Base-by-base conservation (phyloP, 1,140 invertebrate genomes). In the Helicorthomorpha holstii region DNA sequence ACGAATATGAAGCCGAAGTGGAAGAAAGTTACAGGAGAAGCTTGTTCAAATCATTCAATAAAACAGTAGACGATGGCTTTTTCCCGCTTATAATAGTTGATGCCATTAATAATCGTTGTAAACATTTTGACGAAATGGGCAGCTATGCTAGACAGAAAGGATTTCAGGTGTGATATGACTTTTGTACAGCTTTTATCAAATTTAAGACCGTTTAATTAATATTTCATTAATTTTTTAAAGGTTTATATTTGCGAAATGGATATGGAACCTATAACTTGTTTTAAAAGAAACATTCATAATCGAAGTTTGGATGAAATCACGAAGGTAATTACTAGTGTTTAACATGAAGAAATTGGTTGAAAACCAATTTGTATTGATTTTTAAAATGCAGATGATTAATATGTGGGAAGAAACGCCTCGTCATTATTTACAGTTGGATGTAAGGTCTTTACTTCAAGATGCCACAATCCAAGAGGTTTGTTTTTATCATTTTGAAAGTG, bases 31-130 rank as follows among this genome's bases (percentile, higher is more conserved):
- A 96, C 61, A 64, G 83, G 54, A 73, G 73, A 27, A 91, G 85
- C 47, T 71, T 97, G 27, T 71, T 85, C 27, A 92, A 92, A 70
- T 82, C 87, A 19, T 93, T 93, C 61, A 92, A 88, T 61, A 90
- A 92, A 69, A 91, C 84, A 23, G 74, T 95, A 4, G 82, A 80
- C 34, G 88, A 93, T 69, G 85, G 87, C 25, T 91, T 86, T 63
- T 94, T 94, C 64, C 78, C 82, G 48, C 94, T 96, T 64, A 83
- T 96, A 53, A 87, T 97, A 64, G 77, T 91, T 22, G 91, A 95
- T 68, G 82, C 83, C 60, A 75, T 85, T 2, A 87, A 90, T 65
- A 81, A 90, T 56, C 82, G 63, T 51, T 58, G 66, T 3, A 58
- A 59, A 24, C 63, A 73, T 54, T 91, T 90, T 65, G 83, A 85